Evolutionary conservation across 2,113 vertebrate species (phyloP).

Genomic region (Dicaeum eximium): DNA sequence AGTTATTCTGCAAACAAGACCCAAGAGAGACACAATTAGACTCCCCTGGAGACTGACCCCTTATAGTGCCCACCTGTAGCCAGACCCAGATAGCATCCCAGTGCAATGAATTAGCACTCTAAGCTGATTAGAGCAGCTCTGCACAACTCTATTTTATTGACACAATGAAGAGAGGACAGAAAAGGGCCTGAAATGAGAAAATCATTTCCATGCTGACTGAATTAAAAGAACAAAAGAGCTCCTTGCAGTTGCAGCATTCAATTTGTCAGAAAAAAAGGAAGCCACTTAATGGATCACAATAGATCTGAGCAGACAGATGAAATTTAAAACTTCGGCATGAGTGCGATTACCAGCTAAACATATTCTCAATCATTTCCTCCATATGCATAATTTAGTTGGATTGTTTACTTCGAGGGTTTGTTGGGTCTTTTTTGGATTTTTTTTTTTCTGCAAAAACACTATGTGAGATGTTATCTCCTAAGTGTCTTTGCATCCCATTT

Average conservation of each 20-base stretch:
- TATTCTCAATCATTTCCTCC: slow-evolving; percentile 79
- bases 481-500: slow-evolving; percentile 58
- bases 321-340: slow-evolving; percentile 79
- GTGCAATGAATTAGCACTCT: slow-evolving; percentile 82
- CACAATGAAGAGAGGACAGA: slow-evolving; percentile 85
- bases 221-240: slow-evolving; percentile 86
- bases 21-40: slow-evolving; percentile 79
- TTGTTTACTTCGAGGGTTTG: slow-evolving; percentile 60
- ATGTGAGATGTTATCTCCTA: slow-evolving; percentile 64
- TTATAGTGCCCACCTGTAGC: slow-evolving; percentile 82
- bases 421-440: no score
- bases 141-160: slow-evolving; percentile 89
- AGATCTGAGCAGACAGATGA: slow-evolving; percentile 81
- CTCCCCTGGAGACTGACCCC: slow-evolving; percentile 81
- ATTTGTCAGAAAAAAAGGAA: slow-evolving; percentile 80
- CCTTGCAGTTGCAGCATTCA: slow-evolving; percentile 84
- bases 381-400: slow-evolving; percentile 71
- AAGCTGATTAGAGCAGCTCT: slow-evolving; percentile 85
- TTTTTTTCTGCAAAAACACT: slow-evolving; percentile 3
- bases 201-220: slow-evolving; percentile 88
- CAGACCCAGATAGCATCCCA: slow-evolving; percentile 79
- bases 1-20: slow-evolving; percentile 78
- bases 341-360: slow-evolving; percentile 77
- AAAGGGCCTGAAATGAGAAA: slow-evolving; percentile 84
- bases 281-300: slow-evolving; percentile 83